Evolutionary conservation across 2,113 vertebrate genomes (phyloP).

Genomic region (Anhinga anhinga): DNA sequence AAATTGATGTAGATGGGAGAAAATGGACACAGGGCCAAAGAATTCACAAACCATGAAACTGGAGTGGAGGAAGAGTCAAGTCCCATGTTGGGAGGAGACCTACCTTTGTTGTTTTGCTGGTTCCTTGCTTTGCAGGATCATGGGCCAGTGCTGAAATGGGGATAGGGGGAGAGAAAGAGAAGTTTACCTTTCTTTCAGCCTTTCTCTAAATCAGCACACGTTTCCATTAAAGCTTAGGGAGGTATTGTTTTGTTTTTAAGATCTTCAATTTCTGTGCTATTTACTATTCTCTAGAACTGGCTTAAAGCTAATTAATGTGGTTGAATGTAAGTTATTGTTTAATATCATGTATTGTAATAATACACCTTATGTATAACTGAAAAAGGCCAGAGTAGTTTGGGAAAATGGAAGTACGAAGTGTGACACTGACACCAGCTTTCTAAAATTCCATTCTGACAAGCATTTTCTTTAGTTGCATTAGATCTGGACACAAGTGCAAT

Average conservation of each 20-base stretch:
- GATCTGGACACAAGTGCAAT: not conserved
- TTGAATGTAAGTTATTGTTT: not conserved
- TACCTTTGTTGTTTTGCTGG: not conserved
- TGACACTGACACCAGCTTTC: not conserved
- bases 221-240: not conserved
- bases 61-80: not conserved
- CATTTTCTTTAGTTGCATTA: not conserved
- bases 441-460: not conserved
- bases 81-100: not conserved
- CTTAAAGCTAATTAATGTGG: not conserved
- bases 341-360: not conserved
- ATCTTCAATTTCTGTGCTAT: not conserved
- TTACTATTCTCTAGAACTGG: not conserved
- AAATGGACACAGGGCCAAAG: not conserved
- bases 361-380: not conserved
- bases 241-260: not conserved
- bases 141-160: not conserved
- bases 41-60: not conserved
- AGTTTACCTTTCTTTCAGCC: not conserved
- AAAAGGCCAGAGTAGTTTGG: not conserved
- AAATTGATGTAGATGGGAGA: not conserved
- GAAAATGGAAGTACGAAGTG: not conserved
- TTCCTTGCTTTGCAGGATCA: not conserved
- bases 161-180: accelerated
- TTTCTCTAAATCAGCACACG: not conserved